A percentile compares a stretch with the other conserved stretches of the same genome.
These are phyloP conservation scores for Ectropis grisescens DNA, from an alignment of 1,140 invertebrate genomes.

Conservation along the genomic window DNA sequence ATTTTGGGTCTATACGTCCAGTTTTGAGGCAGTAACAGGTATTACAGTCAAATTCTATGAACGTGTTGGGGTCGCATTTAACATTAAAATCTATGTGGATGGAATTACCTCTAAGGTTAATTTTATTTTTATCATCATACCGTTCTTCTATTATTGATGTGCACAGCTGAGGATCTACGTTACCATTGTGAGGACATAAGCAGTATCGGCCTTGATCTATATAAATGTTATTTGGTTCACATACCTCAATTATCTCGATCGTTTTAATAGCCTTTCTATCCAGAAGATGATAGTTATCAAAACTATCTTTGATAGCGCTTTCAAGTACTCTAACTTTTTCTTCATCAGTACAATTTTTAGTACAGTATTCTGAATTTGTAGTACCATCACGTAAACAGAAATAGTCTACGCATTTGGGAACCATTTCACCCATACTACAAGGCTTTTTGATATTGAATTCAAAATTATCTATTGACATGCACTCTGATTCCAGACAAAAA, in stretches of 20 bases:
- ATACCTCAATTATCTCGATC: constrained; percentile 9
- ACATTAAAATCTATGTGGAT: constrained; percentile 19
- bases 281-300: constrained; percentile 13
- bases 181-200: constrained; percentile 34
- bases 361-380: constrained; percentile 32
- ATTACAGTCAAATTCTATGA: constrained; percentile 50
- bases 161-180: constrained; percentile 30
- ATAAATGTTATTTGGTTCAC: constrained; percentile 32
- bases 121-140: constrained; percentile 3
- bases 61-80: constrained; percentile 37
- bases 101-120: constrained; percentile 6
- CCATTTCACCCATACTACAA: constrained; percentile 42
- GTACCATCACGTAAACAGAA: constrained; percentile 33
- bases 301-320: constrained; percentile 26
- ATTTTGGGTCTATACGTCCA: constrained; percentile 47
- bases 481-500: constrained; percentile 38
- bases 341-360: constrained; percentile 29
- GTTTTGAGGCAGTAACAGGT: constrained; percentile 46
- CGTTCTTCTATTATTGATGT: constrained; percentile 17
- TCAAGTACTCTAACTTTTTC: constrained; percentile 36
- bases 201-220: constrained; percentile 36
- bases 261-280: constrained; percentile 19
- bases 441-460: constrained; percentile 12
- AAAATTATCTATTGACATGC: constrained; percentile 20
- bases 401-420: constrained; percentile 43